phyloP scores from a whole-genome alignment of 2,113 vertebrate genomes.

The Ailuropoda melanoleuca region DNA sequence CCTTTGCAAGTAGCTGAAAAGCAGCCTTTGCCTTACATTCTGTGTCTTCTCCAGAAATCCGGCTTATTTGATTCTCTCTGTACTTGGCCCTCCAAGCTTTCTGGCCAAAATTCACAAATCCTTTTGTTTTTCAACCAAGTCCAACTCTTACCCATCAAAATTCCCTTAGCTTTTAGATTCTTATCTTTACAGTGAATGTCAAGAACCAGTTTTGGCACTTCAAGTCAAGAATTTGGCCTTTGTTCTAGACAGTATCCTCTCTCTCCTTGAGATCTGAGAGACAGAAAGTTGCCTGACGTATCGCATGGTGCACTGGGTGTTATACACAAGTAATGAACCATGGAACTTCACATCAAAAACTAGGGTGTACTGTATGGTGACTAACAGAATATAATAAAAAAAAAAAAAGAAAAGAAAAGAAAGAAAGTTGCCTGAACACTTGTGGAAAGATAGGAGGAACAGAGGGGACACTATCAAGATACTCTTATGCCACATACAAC shows the following conservation, averaged over 20 bases:
- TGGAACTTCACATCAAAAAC: too few relatives aligned
- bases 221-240: not conserved
- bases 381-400: too few relatives aligned
- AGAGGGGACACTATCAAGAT: rapidly evolving
- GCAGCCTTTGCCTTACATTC: not conserved
- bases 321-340: too few relatives aligned
- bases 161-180: not conserved
- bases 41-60: not conserved
- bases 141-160: not conserved
- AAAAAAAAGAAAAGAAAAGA: not conserved
- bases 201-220: not conserved
- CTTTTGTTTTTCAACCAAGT: slow-evolving; percentile 4
- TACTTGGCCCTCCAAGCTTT: not conserved
- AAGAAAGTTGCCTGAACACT: not conserved
- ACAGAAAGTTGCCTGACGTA: not conserved
- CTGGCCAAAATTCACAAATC: not conserved
- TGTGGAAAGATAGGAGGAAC: not conserved
- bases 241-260: not conserved
- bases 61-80: not conserved
- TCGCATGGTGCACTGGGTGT: too few relatives aligned
- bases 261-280: not conserved
- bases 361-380: too few relatives aligned
- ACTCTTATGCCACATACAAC: rapidly evolving
- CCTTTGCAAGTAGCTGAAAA: not conserved
- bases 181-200: not conserved